Evolutionary conservation across 2,888 invertebrate genomes (phyloP), one percentile per base, ranked within the genome.

Genomic region (Neoascia interrupta): DNA sequence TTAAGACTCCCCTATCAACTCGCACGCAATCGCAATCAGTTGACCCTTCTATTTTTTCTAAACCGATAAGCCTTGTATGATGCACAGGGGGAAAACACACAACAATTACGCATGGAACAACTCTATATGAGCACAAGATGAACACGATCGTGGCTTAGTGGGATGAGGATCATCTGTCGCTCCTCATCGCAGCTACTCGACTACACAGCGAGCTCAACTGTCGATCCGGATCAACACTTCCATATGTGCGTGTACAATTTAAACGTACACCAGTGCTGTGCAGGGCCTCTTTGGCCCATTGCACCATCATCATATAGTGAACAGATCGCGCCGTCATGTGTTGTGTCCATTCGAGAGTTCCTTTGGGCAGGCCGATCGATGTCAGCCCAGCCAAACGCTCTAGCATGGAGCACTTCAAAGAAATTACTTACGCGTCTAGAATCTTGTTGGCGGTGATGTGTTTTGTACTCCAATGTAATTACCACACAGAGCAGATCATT

Each of bases 161-260:
- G 39, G 69, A 68, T 61, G 60, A 66, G 28, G 60, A 68, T 73
- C 73, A 66, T 68, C 61, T 72, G 51, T 45, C 39, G 58, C 76
- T 54, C 43, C 64, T 54, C 60, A 37, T 15, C n/a, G n/a, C n/a
- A n/a, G n/a, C n/a, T n/a, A n/a, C n/a, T n/a, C n/a, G 47, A 41
- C 54, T 56, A 58, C 58, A 56, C 56, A 56, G n/a, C n/a, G 49
- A 41, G 31, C 54, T 54, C 39, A 61, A 72, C 63, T 64, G 64
- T 72, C 64, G 72, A 76, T 70, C 54, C 61, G 56, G 79, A 73
- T 73, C 73, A 73, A 79, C 73, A 79, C 79, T 68, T 73, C 73
- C 66, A 60, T 31, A 31, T 61, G 73, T 73, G 73, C 66, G 73
- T 79, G 79, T 68, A 43, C 56, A 23, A 31, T 49, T 16, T 13